Evolutionary conservation across 2,797 vertebrate species (phyloP), one percentile per base, ranked within the genome.

Genomic region (Intellagama lesueurii): DNA sequence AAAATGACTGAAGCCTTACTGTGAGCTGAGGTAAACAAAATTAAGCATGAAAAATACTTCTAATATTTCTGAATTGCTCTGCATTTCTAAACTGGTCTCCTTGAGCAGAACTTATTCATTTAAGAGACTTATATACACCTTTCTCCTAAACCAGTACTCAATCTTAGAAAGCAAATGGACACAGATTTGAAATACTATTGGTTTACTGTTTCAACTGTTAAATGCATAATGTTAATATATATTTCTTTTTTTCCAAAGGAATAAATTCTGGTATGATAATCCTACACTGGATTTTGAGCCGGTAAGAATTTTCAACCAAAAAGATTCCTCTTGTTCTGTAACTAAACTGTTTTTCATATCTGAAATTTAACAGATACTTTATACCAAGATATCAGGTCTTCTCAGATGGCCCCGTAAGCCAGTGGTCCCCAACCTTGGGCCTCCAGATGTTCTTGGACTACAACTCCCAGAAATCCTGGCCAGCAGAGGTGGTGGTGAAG

Each of bases 241-340:
- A 72, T 52, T 93, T 90, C 19, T 64, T 81, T 64, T 73, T 92
- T 90, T 26, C 49, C 5, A 0, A 81, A 98, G 98, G 81, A 98
- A 97, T 95, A 98, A 98, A 92, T 96, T 95, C 78, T 98, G 98
- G 98, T 98, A 98, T 88, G 96, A 97, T 86, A 96, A 94, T 70
- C 96, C 97, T 68, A 87, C 91, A 0, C 35, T 97, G 90, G 95
- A 92, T 12, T 88, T 96, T 7, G 89, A 95, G 52, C 80, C 86
- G 90, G 97, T 98, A 91, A 95, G 96, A 94, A 88, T 68, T 80
- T 72, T 77, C 30, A 68, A 30, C 70, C n/a, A 24, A 4, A 28
- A 28, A 32, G 0, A 0, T 30, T n/a, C 1, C 4, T 66, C 66
- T 32, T 0, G 68, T 60, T 72, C 40, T 40, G 26, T 52, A 7